Conservation (phyloP, 2,888 invertebrate species). For the Serripes groenlandicus region DNA sequence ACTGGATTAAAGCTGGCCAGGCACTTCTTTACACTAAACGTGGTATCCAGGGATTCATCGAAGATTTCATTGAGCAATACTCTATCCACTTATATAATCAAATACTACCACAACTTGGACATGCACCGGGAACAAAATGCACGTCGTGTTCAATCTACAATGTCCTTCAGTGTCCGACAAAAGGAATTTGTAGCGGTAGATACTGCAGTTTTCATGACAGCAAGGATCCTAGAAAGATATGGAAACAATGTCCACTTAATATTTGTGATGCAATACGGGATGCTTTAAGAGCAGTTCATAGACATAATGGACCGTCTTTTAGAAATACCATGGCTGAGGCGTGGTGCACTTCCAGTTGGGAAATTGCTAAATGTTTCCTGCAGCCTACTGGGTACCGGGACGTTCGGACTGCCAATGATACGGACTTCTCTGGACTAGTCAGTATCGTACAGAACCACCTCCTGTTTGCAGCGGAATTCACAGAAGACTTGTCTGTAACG, state of each 20-base stretch:
- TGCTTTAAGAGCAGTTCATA: neutral
- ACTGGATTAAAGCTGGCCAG: neutral
- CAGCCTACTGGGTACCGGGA: neutral
- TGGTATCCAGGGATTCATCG: neutral
- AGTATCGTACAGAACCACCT: neutral
- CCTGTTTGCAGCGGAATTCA: neutral
- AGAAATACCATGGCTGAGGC: neutral
- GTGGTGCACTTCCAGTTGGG: conserved; percentile 1
- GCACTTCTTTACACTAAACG: neutral
- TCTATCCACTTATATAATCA: neutral
- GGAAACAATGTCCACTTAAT: neutral
- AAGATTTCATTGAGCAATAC: neutral
- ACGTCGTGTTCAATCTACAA: neutral
- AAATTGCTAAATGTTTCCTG: neutral
- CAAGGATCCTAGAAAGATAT: neutral
- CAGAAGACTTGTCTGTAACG: neutral
- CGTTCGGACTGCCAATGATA: neutral
- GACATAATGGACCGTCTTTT: neutral
- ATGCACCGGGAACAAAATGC: neutral
- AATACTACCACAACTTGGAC: neutral
- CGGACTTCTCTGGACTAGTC: neutral
- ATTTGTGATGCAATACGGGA: neutral
- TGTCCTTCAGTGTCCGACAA: neutral
- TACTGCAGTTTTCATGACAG: neutral
- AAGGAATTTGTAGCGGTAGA: neutral